Conservation (phyloP, 2,113 vertebrate genomes). For the Notarius lentiginosus region DNA sequence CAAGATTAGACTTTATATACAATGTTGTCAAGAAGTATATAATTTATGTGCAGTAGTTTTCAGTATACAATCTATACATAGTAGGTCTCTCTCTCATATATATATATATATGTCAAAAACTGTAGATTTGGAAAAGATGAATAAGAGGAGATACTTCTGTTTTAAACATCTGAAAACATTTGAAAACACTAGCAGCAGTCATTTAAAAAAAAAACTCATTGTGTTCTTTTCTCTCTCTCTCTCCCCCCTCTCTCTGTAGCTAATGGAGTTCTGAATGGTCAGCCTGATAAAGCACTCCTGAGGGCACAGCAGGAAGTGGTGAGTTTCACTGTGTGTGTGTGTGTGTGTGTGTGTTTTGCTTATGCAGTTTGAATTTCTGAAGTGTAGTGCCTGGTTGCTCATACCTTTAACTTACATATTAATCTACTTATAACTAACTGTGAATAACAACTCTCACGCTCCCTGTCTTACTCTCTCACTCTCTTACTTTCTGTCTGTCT, state of each 20-base stretch:
- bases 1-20: no score
- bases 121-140: no score
- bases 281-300: slow-evolving; percentile 63
- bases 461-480: neutral
- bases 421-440: neutral
- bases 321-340: slow-evolving; percentile 35
- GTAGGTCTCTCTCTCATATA: no score
- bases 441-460: neutral
- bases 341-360: neutral
- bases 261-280: slow-evolving; percentile 59
- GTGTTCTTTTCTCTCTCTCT: neutral
- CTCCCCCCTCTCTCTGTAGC: slow-evolving; percentile 54
- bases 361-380: neutral
- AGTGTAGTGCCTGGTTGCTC: neutral
- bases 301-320: slow-evolving; percentile 78
- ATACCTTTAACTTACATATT: neutral
- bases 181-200: no score
- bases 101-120: no score
- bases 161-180: no score
- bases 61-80: neutral
- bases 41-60: no score
- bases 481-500: neutral
- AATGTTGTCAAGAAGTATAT: no score
- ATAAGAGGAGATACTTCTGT: no score
- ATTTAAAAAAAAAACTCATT: no score